Base-by-base conservation (phyloP, 2,888 invertebrate species). In the Plebejus argus region DNA sequence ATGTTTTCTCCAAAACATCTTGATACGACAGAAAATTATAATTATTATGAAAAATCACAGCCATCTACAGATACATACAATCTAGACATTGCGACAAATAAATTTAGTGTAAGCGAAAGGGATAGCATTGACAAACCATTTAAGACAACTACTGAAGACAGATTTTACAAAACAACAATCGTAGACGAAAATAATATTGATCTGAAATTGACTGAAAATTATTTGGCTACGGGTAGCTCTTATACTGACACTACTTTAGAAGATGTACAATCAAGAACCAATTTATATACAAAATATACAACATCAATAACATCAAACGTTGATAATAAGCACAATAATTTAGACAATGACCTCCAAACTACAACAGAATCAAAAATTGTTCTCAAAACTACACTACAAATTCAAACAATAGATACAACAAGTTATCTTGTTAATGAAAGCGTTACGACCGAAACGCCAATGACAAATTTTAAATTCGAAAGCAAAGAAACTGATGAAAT, bases 91-190 rank as follows among this genome's bases (percentile, higher is more conserved):
- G 28, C 76, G 20, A 45, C 39, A 20, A 18, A 66, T 28, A 66
- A 76, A 66, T 76, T 49, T 18, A 74, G 28, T 23, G 23, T 18
- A 76, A 23, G 15, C 23, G 45, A 66, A 28, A 66, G 6, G 0
- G 33, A 66, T 33, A 18, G n/a, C 23, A 18, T 74, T 66, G 74
- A 79, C 20, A 66, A 74, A 66, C 74, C 78, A 66, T 78, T 72
- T 45, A 49, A 77, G 23, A 56, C 76, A 66, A 66, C 66, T 66
- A 28, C 66, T 66, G 66, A 33, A 28, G 28, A 28, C 23, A 66
- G 28, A 7, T 66, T 66, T 15, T 15, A 66, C 28, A 28, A 66
- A 66, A 66, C 15, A 15, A 33, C 66, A 66, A 66, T 6, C 1
- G 15, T 15, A 12, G 28, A 28, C 28, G 20, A 66, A 20, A 28